Evolutionary conservation across 2,888 invertebrate genomes (phyloP).

Genomic region (Anthrax anthrax): DNA sequence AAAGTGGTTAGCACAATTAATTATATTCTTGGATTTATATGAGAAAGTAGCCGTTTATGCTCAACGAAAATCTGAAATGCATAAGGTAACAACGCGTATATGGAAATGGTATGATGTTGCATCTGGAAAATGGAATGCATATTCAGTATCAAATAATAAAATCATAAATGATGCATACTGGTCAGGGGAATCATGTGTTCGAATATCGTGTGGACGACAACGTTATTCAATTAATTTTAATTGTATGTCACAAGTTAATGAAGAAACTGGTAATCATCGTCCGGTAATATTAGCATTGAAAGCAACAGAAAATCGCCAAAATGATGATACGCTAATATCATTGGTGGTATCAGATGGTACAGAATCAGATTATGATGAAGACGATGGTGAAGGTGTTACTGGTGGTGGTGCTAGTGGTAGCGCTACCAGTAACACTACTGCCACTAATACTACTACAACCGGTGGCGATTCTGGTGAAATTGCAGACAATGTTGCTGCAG

Average conservation of each 20-base stretch:
- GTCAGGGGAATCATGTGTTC: constrained; percentile 50
- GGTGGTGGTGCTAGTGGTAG: background rate
- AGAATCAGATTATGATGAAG: constrained; percentile 9
- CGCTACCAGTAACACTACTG: background rate
- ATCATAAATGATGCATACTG: constrained; percentile 65
- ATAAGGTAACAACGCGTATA: constrained; percentile 40
- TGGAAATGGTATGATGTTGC: constrained; percentile 80
- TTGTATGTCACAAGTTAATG: constrained; percentile 70
- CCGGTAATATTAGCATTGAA: constrained; percentile 56
- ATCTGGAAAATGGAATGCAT: constrained; percentile 66
- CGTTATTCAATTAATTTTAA: constrained; percentile 64
- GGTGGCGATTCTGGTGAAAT: background rate
- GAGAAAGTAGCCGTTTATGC: constrained; percentile 60
- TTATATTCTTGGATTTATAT: constrained; percentile 59
- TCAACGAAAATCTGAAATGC: constrained; percentile 49
- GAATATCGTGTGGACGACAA: constrained; percentile 57
- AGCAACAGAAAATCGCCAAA: constrained; percentile 19
- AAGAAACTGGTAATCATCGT: constrained; percentile 67
- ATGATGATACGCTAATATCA: constrained; percentile 1
- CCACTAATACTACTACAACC: background rate
- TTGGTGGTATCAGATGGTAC: constrained; percentile 1
- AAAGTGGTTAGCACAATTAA: constrained; percentile 60
- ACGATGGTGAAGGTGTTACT: constrained; percentile 15
- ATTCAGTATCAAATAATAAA: constrained; percentile 55
- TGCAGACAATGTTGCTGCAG: background rate